phyloP scores from a whole-genome alignment of 37 sponge, comb jelly and placozoan genomes.

The Bolinopsis microptera region DNA sequence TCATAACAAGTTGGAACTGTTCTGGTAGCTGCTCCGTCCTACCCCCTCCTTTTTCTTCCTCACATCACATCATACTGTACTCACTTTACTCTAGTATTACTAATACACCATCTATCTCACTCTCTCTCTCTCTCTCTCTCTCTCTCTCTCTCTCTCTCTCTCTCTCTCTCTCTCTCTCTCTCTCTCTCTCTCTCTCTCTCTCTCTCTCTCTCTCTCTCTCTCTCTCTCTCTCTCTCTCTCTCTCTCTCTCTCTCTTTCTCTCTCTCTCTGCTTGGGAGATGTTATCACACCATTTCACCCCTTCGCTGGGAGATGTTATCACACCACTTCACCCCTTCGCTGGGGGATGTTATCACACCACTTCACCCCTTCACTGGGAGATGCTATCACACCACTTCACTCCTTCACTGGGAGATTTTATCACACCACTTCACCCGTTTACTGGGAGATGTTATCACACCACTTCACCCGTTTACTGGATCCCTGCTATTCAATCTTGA shows the following conservation, averaged over 20 bases:
- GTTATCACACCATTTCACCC: neutral
- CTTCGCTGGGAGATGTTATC: neutral
- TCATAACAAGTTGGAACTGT: neutral
- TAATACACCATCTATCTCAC: neutral
- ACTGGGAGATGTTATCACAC: too few species aligned
- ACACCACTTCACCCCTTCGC: neutral
- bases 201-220: slow-evolving; percentile 7
- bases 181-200: neutral
- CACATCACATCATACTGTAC: neutral
- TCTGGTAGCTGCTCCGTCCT: neutral
- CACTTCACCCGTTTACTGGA: too few species aligned
- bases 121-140: neutral
- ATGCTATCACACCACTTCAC: neutral
- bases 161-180: slow-evolving; percentile 25
- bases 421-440: neutral
- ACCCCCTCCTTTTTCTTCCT: too few species aligned
- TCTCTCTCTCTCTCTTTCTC: neutral
- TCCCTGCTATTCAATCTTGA: too few species aligned
- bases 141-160: neutral
- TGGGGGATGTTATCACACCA: too few species aligned
- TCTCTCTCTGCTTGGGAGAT: neutral
- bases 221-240: slow-evolving; percentile 7
- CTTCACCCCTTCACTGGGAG: too few species aligned
- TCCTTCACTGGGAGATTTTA: neutral
- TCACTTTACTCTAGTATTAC: neutral